Conservation (phyloP, 1,140 invertebrate genomes). For the Macrocentrus cingulum region DNA sequence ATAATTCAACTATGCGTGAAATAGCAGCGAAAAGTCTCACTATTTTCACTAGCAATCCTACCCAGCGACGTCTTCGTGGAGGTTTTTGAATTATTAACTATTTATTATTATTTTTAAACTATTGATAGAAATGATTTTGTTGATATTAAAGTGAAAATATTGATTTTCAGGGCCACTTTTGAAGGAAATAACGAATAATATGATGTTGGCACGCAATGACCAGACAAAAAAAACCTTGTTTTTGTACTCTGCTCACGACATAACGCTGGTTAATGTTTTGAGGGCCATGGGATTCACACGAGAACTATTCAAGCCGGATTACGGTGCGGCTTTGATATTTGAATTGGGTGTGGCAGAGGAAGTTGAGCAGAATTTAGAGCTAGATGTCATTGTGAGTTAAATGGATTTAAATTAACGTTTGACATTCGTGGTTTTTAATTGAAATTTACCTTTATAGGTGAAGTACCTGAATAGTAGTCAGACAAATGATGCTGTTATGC, state of each 20-base stretch:
- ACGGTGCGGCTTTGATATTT: constrained; percentile 69
- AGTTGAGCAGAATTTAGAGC: constrained; percentile 46
- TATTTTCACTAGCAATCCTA: constrained; percentile 69
- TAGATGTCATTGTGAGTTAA: constrained; percentile 55
- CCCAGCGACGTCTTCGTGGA: constrained; percentile 73
- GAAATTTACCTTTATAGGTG: too few species aligned
- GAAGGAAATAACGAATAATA: constrained; percentile 50
- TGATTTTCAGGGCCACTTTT: constrained; percentile 47
- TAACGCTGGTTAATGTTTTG: constrained; percentile 71
- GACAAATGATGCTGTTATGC: constrained; percentile 7
- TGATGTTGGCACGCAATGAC: constrained; percentile 41
- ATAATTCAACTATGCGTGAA: constrained; percentile 67
- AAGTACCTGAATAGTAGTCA: constrained; percentile 42
- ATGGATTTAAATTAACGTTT: background rate
- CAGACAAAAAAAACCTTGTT: constrained; percentile 58
- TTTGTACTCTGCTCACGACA: constrained; percentile 73
- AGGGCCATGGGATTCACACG: constrained; percentile 68
- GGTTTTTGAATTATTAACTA: constrained; percentile 52
- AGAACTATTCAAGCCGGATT: constrained; percentile 67
- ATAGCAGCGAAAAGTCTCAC: constrained; percentile 70
- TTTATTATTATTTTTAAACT: constrained; percentile 22
- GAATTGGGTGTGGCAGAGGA: constrained; percentile 62
- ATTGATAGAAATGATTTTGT: constrained; percentile 42
- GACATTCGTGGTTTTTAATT: constrained; percentile 9
- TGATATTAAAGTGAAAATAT: constrained; percentile 18